Evolutionary conservation across 2,888 invertebrate species (phyloP), one percentile per base, ranked within the genome.

Genomic region (Drosophila quinaria): DNA sequence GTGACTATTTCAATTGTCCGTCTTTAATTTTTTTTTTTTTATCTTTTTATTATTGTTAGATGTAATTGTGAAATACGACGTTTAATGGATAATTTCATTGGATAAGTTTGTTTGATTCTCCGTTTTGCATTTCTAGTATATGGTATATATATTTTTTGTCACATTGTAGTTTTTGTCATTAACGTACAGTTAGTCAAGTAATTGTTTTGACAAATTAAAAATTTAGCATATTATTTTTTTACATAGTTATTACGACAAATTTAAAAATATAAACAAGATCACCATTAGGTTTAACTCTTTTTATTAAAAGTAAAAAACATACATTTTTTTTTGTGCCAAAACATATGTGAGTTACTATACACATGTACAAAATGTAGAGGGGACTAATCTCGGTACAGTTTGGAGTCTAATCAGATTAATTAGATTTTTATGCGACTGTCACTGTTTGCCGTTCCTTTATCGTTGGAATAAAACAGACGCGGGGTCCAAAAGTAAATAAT

Each of bases 1-100:
- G 87, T 84, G 87, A 71, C 68, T 64, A 62, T 62, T 70, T 74
- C 71, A 83, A 87, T 87, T 84, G 47, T 37, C 29, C 33, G 19
- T 10, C 31, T 29, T 44, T 22, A 9, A 47, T 52, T 60, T 49
- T 33, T 33, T 47, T 56, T 60, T 51, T 60, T 51, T 29, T 29
- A 1, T 50, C 46, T 51, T 65, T 37, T 63, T 64, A 73, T 73
- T 63, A 46, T 33, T 35, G 31, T 39, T 42, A 49, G 13, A 41
- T 54, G 62, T 69, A 85, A 80, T 77, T 74, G 74, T 60, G 47
- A 39, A 59, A 70, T 56, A 37, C 42, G 73, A 50, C 44, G 29
- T 47, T 65, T 44, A 29, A 52, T 15, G 29, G 37, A 58, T 29
- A 49, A 60, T 49, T 52, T 37, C 44, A 58, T 41, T 31, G 47